Conservation (phyloP, 2,888 invertebrate genomes). For the Melangyna quadrimaculata region DNA sequence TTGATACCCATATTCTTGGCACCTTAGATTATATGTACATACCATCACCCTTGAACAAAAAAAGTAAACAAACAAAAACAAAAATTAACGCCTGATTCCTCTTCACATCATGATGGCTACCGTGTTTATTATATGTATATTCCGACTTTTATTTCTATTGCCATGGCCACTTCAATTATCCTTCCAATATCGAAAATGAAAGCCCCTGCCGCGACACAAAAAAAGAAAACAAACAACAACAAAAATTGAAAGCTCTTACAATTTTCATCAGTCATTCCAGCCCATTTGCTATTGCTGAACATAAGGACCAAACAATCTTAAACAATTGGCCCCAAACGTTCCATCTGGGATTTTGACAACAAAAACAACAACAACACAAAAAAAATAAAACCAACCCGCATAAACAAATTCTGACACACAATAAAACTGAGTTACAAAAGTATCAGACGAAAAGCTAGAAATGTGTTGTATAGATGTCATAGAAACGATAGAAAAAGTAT, state of each 20-base stretch:
- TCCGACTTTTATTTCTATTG: constrained; percentile 46
- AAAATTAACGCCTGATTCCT: constrained; percentile 55
- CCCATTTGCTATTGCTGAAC: constrained; percentile 51
- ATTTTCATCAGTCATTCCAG: constrained; percentile 66
- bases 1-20: constrained; percentile 40
- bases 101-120: not conserved
- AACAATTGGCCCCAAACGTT: constrained; percentile 60
- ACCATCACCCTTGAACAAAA: not conserved
- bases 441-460: constrained; percentile 20
- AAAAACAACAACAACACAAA: not conserved
- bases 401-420: constrained; percentile 8
- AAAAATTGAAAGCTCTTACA: constrained; percentile 37
- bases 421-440: constrained; percentile 31
- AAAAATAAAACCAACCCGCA: not conserved
- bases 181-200: not conserved
- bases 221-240: not conserved
- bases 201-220: not conserved
- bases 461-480: not conserved
- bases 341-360: not conserved
- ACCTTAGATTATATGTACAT: constrained; percentile 33
- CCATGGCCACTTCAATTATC: constrained; percentile 18
- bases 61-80: not conserved
- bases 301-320: constrained; percentile 66
- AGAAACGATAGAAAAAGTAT: constrained; percentile 8
- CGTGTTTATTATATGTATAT: constrained; percentile 10